These are phyloP conservation scores for Agelaius tricolor DNA, from an alignment of 2,113 vertebrate genomes.

Conservation along the genomic window DNA sequence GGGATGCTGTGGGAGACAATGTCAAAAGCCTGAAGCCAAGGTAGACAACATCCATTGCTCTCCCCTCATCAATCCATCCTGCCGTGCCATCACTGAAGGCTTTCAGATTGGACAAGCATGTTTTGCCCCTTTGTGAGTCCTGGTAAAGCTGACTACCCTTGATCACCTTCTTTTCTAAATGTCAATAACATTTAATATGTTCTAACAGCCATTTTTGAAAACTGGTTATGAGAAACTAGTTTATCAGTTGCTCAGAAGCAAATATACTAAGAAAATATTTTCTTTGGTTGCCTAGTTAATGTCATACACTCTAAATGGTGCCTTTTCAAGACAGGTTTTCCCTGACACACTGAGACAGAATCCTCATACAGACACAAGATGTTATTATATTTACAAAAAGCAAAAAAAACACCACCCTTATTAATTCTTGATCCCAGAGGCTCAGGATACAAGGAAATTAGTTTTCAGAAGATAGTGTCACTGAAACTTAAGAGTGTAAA, in stretches of 20 bases:
- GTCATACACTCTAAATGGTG: neutral
- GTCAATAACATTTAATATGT: neutral
- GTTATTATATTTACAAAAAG: neutral
- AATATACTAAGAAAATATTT: neutral
- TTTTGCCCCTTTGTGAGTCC: neutral
- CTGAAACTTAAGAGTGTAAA: neutral
- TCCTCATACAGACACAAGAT: neutral
- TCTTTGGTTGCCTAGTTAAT: neutral
- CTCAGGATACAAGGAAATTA: neutral
- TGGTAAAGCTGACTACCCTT: neutral
- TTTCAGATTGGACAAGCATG: neutral
- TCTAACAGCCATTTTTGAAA: neutral
- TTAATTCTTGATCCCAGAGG: neutral
- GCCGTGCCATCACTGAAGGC: too few relatives aligned
- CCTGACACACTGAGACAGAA: neutral
- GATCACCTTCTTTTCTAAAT: neutral
- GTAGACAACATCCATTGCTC: neutral
- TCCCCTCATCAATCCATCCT: rapidly evolving
- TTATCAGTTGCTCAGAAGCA: neutral
- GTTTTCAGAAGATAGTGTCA: neutral
- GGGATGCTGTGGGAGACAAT: neutral
- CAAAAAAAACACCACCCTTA: rapidly evolving
- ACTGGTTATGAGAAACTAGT: neutral
- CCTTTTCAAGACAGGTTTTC: neutral
- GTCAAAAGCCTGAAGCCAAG: neutral